These are phyloP conservation scores for Circaetus gallicus DNA, from an alignment of 2,113 vertebrate genomes.

Conservation along the genomic window DNA sequence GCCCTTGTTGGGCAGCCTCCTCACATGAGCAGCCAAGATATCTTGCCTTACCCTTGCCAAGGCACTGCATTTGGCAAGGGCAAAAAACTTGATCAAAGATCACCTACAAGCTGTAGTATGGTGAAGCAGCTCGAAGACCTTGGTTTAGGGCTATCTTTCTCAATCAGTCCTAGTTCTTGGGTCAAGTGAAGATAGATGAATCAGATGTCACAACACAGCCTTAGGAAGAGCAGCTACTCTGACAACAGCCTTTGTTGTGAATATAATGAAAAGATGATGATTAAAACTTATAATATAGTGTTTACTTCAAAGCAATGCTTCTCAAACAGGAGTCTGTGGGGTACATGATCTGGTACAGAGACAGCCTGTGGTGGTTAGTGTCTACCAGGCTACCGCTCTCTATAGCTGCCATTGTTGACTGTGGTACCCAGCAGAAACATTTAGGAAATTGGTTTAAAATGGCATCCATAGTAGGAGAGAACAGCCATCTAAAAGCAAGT, in stretches of 20 bases:
- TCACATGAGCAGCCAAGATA: background rate
- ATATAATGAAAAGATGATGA: background rate
- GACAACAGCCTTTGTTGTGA: background rate
- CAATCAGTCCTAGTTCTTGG: background rate
- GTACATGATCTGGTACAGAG: background rate
- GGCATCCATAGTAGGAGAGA: background rate
- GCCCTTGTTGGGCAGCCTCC: background rate
- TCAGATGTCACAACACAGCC: background rate
- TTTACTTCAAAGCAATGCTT: background rate
- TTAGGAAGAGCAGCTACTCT: background rate
- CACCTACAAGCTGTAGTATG: background rate
- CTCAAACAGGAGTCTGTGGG: background rate
- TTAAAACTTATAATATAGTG: fast-evolving
- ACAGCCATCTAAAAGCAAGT: background rate
- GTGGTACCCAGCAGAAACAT: background rate
- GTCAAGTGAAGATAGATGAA: background rate
- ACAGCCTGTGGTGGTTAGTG: background rate
- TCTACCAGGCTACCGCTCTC: background rate
- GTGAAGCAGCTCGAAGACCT: background rate
- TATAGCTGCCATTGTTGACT: background rate
- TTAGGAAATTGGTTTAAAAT: background rate
- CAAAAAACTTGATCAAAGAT: background rate
- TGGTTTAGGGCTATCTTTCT: background rate
- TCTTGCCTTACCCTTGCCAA: background rate
- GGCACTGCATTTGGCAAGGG: background rate